A percentile compares a stretch with the other conserved stretches of the same genome.
Conservation (phyloP, 2,113 vertebrate genomes). For the Charina bottae region DNA sequence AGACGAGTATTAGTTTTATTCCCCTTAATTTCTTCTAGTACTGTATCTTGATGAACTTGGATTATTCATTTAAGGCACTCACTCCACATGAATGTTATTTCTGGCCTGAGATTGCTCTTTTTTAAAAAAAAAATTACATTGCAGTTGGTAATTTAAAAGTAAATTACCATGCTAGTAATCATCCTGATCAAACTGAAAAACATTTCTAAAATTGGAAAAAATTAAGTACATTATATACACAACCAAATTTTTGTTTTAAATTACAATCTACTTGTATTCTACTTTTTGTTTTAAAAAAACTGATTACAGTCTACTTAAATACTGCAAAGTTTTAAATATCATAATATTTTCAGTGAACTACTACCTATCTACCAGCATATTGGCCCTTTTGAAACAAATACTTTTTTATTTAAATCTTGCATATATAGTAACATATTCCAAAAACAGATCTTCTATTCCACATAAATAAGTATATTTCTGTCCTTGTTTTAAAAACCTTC, state of each 20-base stretch:
- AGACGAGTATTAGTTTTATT: conserved; percentile 15
- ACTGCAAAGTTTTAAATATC: conserved; percentile 74
- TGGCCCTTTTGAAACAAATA: conserved; percentile 79
- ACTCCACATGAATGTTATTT: conserved; percentile 53
- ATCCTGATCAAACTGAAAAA: conserved; percentile 53
- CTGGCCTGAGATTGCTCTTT: conserved; percentile 58
- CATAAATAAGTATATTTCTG: conserved; percentile 73
- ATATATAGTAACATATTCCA: conserved; percentile 68
- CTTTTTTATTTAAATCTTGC: conserved; percentile 75
- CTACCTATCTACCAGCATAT: conserved; percentile 65
- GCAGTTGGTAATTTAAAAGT: conserved; percentile 41
- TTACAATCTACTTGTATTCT: conserved; percentile 62
- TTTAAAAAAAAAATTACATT: conserved; percentile 29
- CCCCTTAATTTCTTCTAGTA: neutral
- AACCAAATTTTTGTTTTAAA: conserved; percentile 52
- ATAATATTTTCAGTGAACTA: conserved; percentile 73
- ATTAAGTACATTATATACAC: conserved; percentile 66
- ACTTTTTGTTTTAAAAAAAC: conserved; percentile 43
- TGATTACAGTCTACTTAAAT: conserved; percentile 74
- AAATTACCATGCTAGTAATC: conserved; percentile 43
- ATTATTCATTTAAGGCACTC: conserved; percentile 68
- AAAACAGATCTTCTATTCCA: conserved; percentile 61
- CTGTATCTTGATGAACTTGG: neutral
- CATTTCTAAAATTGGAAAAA: conserved; percentile 55
- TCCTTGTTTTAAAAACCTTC: conserved; percentile 65